These are phyloP conservation scores for Spodoptera litura DNA, from an alignment of 1,140 invertebrate species.

Conservation along the genomic window DNA sequence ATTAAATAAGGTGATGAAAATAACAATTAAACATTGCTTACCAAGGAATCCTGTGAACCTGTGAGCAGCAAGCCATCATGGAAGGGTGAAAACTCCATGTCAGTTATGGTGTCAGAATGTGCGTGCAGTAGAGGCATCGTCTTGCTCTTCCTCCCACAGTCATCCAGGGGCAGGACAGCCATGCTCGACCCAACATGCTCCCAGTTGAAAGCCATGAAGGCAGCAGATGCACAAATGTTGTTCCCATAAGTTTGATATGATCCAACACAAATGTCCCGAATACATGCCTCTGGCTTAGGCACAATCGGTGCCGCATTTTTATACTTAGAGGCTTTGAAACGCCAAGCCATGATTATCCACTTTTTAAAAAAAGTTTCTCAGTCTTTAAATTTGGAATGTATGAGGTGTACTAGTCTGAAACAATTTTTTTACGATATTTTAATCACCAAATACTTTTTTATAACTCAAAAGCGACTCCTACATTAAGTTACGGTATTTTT, in stretches of 20 bases:
- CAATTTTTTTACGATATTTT: slow-evolving; percentile 15
- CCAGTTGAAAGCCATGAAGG: slow-evolving; percentile 97
- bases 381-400: slow-evolving; percentile 83
- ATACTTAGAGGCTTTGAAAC: slow-evolving; percentile 98
- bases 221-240: slow-evolving; percentile 96
- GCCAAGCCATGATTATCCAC: slow-evolving; percentile 93
- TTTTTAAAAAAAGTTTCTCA: slow-evolving; percentile 74
- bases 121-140: slow-evolving; percentile 94
- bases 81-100: slow-evolving; percentile 97
- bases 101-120: slow-evolving; percentile 96
- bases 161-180: slow-evolving; percentile 94
- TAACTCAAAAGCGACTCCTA: neutral
- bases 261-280: slow-evolving; percentile 95
- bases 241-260: slow-evolving; percentile 97
- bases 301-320: slow-evolving; percentile 98
- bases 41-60: slow-evolving; percentile 95
- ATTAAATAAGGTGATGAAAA: neutral
- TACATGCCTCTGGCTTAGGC: slow-evolving; percentile 96
- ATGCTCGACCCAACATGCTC: slow-evolving; percentile 95
- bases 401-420: slow-evolving; percentile 55
- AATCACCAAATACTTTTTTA: slow-evolving; percentile 12
- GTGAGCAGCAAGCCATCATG: slow-evolving; percentile 96
- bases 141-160: slow-evolving; percentile 94
- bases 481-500: slow-evolving; percentile 23
- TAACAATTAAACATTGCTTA: slow-evolving; percentile 73